Percentiles rank a stretch among this genome's conserved stretches.
These are phyloP conservation scores for Dicycla oo DNA, from an alignment of 2,888 invertebrate genomes.

Conservation along the genomic window DNA sequence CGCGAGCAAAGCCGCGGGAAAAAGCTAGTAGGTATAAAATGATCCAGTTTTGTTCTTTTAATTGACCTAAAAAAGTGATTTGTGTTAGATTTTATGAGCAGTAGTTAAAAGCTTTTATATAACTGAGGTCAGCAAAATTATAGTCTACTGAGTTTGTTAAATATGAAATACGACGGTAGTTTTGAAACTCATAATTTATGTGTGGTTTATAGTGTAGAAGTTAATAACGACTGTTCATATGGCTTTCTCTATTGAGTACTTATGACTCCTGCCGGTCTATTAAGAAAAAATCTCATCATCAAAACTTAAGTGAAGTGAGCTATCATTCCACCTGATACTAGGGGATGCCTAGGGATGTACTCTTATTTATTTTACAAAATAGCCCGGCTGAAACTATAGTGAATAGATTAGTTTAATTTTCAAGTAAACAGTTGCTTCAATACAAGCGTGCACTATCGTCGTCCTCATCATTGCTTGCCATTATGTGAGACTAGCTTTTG, in stretches of 20 bases:
- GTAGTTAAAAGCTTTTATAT: slow-evolving; percentile 6
- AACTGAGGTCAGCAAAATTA: slow-evolving; percentile 6
- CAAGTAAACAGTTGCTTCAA: not conserved
- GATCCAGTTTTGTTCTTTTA: no score
- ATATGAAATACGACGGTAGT: slow-evolving; percentile 23
- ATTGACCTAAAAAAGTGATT: slow-evolving; percentile 4
- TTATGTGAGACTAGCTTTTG: no score
- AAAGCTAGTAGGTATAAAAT: no score
- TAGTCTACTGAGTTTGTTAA: slow-evolving; percentile 1
- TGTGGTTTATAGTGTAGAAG: not conserved
- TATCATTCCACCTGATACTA: no score
- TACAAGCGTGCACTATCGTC: not conserved
- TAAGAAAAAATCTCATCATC: no score
- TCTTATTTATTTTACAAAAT: no score
- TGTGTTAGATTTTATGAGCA: not conserved
- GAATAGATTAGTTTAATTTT: no score
- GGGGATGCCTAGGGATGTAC: no score
- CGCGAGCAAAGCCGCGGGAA: no score
- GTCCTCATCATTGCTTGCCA: not conserved
- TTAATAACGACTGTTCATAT: not conserved
- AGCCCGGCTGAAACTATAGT: no score
- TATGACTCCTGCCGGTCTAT: no score
- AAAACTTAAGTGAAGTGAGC: no score
- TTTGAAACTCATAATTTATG: slow-evolving; percentile 3
- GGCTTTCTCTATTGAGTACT: not conserved